Conservation (phyloP, 2,888 invertebrate species). For the Thecocarcelia acutangulata region DNA sequence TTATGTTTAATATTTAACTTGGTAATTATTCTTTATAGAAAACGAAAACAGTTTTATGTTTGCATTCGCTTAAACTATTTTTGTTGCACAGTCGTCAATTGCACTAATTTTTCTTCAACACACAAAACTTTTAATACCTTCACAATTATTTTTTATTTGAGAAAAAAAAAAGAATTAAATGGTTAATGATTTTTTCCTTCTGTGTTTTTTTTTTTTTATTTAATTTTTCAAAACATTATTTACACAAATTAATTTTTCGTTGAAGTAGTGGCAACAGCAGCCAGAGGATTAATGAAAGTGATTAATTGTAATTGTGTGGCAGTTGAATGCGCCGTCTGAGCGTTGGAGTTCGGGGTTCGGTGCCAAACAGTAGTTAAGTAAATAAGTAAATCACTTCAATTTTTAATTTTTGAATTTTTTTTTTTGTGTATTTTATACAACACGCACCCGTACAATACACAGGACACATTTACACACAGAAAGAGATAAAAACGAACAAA, state of each 20-base stretch:
- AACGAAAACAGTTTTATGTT: neutral
- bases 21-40: neutral
- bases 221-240: conserved; percentile 52
- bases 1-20: neutral
- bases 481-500: conserved; percentile 48
- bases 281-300: conserved; percentile 67
- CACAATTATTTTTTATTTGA: neutral
- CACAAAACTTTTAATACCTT: conserved; percentile 24
- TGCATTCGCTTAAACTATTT: neutral
- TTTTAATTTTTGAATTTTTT: conserved; percentile 69
- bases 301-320: conserved; percentile 64
- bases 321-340: conserved; percentile 39
- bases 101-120: neutral
- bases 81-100: neutral
- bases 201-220: conserved; percentile 4
- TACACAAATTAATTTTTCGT: conserved; percentile 55
- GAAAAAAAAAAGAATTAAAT: neutral
- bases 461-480: conserved; percentile 32
- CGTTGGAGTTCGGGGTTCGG: conserved; percentile 38
- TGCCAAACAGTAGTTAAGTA: conserved; percentile 52
- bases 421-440: conserved; percentile 54
- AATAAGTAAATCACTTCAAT: conserved; percentile 65
- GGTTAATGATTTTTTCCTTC: conserved; percentile 26
- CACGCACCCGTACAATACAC: conserved; percentile 32
- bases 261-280: conserved; percentile 49